Evolutionary conservation across 2,797 vertebrate species (phyloP).

Genomic region (Sternotherus odoratus): DNA sequence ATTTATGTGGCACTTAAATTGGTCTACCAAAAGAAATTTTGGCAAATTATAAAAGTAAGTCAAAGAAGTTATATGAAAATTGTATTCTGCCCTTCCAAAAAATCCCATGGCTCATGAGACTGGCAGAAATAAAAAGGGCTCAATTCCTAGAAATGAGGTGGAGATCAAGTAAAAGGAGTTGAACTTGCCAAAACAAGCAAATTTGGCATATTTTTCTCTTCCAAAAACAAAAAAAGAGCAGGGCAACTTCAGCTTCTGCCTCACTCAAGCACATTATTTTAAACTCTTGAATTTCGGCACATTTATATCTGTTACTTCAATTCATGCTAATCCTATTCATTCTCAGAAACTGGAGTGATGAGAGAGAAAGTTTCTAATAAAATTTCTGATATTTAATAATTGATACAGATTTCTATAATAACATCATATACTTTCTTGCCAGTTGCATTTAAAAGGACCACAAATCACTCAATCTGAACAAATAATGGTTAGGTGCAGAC

Average conservation of each 20-base stretch:
- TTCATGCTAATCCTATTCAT: slow-evolving; percentile 53
- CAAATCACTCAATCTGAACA: slow-evolving; percentile 31
- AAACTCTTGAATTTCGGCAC: slow-evolving; percentile 26
- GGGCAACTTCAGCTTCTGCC: background rate
- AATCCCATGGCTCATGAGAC: slow-evolving; percentile 51
- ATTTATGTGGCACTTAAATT: slow-evolving; percentile 45
- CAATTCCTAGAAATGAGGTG: slow-evolving; percentile 72
- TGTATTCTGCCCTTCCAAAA: slow-evolving; percentile 63
- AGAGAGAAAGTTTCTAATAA: slow-evolving; percentile 23
- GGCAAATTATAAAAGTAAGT: slow-evolving; percentile 16
- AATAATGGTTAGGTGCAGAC: slow-evolving; percentile 7
- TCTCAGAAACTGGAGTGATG: slow-evolving; percentile 33
- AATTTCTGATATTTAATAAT: background rate
- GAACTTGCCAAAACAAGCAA: slow-evolving; percentile 65
- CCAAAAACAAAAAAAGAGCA: slow-evolving; percentile 33
- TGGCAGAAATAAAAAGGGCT: slow-evolving; percentile 55
- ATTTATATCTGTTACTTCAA: slow-evolving; percentile 36
- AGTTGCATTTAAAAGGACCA: slow-evolving; percentile 17
- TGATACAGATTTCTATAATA: slow-evolving; percentile 27
- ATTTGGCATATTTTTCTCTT: slow-evolving; percentile 52
- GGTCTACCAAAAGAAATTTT: slow-evolving; percentile 36
- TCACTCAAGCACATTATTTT: slow-evolving; percentile 27
- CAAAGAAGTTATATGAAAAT: slow-evolving; percentile 58
- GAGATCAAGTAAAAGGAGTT: slow-evolving; percentile 43
- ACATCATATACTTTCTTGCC: slow-evolving; percentile 21